Evolutionary conservation across 2,797 vertebrate genomes (phyloP).

Genomic region (Chaetodon trifasciatus): DNA sequence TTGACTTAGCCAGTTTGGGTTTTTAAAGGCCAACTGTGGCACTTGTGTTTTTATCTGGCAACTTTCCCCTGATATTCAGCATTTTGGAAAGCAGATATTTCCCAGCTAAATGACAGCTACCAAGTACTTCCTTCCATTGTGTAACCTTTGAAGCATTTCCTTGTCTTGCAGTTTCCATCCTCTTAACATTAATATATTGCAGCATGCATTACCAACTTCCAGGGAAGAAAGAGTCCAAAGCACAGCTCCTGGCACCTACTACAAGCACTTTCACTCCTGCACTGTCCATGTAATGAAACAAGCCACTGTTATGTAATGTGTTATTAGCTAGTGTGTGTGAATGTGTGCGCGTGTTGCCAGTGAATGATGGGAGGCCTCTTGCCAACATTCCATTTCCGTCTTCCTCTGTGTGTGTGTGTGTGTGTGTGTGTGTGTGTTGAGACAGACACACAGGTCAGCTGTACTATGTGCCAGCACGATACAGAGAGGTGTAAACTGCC

Average conservation of each 20-base stretch:
- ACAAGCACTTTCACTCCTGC: background rate
- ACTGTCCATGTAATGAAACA: slow-evolving; percentile 40
- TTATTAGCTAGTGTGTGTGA: slow-evolving; percentile 41
- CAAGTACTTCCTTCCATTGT: slow-evolving; percentile 51
- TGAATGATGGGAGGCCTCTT: slow-evolving; percentile 54
- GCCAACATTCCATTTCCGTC: slow-evolving; percentile 52
- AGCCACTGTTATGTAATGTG: slow-evolving; percentile 56
- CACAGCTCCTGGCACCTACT: slow-evolving; percentile 3
- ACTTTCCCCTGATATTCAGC: slow-evolving; percentile 31
- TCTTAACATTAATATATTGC: slow-evolving; percentile 7
- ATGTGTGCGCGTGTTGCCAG: slow-evolving; percentile 25
- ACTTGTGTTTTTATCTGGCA: slow-evolving; percentile 4
- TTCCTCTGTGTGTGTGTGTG: slow-evolving; percentile 40
- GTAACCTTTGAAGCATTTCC: slow-evolving; percentile 26
- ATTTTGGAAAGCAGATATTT: slow-evolving; percentile 39
- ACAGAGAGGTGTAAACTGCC: slow-evolving; percentile 61
- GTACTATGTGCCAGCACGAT: slow-evolving; percentile 48
- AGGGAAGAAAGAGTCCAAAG: slow-evolving; percentile 12
- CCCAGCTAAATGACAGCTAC: slow-evolving; percentile 19
- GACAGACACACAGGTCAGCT: slow-evolving; percentile 57
- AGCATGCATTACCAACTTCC: slow-evolving; percentile 26
- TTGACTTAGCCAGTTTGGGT: background rate
- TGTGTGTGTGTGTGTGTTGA: slow-evolving; percentile 17
- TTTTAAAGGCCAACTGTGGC: slow-evolving; percentile 27
- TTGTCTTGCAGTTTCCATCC: slow-evolving; percentile 21